Evolutionary conservation across 2,888 invertebrate genomes (phyloP).

Genomic region (Melikaiella ostensackeni): DNA sequence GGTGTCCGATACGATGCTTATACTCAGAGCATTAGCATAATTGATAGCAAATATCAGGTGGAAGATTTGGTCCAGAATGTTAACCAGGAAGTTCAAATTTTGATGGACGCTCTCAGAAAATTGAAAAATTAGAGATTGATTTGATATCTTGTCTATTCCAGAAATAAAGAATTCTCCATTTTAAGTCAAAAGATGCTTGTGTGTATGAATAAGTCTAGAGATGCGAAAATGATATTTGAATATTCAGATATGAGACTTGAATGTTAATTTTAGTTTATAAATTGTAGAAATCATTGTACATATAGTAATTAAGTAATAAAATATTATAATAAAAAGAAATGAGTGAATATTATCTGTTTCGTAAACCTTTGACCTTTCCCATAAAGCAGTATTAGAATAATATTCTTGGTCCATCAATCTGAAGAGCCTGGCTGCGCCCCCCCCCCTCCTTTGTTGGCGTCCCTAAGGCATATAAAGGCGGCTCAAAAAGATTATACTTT

Average conservation of each 20-base stretch:
- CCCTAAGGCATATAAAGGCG: no score
- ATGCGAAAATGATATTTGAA: not conserved
- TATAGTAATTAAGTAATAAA: not conserved
- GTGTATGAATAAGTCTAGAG: no score
- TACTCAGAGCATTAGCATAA: slow-evolving; percentile 94
- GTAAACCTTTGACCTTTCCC: no score
- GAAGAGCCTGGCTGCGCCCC: no score
- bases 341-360: no score
- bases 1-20: slow-evolving; percentile 97
- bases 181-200: not conserved
- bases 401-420: no score
- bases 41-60: slow-evolving; percentile 95
- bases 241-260: no score
- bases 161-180: not conserved
- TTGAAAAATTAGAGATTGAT: slow-evolving; percentile 77
- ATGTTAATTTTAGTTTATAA: not conserved
- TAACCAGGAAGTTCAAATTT: slow-evolving; percentile 87
- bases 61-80: slow-evolving; percentile 89
- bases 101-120: slow-evolving; percentile 87
- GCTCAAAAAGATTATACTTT: no score
- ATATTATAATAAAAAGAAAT: not conserved
- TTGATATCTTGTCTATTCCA: not conserved
- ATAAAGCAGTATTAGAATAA: no score
- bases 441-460: no score
- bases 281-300: not conserved